Percentiles rank a stretch among this genome's conserved stretches.
Conservation (phyloP, 2,888 invertebrate species). For the Graphium colonna region DNA sequence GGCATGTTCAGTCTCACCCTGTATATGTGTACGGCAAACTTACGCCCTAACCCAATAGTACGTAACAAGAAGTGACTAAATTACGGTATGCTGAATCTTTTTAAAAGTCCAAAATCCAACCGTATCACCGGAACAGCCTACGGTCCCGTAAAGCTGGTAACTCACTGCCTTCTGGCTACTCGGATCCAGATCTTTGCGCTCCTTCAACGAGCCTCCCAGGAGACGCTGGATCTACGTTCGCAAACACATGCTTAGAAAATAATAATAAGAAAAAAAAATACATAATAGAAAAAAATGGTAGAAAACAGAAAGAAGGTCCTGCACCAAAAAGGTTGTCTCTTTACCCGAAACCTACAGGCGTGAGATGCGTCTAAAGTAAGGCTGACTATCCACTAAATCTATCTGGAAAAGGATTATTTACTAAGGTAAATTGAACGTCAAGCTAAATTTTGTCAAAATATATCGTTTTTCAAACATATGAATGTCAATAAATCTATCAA, state of each 20-base stretch:
- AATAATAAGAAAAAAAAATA: constrained; percentile 36
- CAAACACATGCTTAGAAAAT: constrained; percentile 50
- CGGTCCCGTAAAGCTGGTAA: constrained; percentile 37
- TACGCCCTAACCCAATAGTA: too few relatives aligned
- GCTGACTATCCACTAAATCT: background rate
- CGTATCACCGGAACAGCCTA: background rate
- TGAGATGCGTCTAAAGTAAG: too few relatives aligned
- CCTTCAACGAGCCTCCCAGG: constrained; percentile 84
- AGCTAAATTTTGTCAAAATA: too few relatives aligned
- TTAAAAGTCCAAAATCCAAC: constrained; percentile 22
- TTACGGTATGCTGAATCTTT: background rate
- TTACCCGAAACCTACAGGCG: too few relatives aligned
- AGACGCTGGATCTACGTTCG: constrained; percentile 84
- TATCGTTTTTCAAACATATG: too few relatives aligned
- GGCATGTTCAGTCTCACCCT: too few relatives aligned
- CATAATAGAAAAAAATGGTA: constrained; percentile 29
- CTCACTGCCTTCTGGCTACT: constrained; percentile 85
- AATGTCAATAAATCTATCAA: too few relatives aligned
- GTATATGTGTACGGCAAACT: too few relatives aligned
- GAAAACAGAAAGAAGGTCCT: constrained; percentile 20
- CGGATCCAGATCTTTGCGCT: constrained; percentile 84
- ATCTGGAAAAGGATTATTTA: too few relatives aligned
- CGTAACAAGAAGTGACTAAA: too few relatives aligned
- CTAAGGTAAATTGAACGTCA: too few relatives aligned
- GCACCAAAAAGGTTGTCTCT: constrained; percentile 32